Conservation (phyloP, 2,888 invertebrate species). For the Leptinotarsa rubiginosa region DNA sequence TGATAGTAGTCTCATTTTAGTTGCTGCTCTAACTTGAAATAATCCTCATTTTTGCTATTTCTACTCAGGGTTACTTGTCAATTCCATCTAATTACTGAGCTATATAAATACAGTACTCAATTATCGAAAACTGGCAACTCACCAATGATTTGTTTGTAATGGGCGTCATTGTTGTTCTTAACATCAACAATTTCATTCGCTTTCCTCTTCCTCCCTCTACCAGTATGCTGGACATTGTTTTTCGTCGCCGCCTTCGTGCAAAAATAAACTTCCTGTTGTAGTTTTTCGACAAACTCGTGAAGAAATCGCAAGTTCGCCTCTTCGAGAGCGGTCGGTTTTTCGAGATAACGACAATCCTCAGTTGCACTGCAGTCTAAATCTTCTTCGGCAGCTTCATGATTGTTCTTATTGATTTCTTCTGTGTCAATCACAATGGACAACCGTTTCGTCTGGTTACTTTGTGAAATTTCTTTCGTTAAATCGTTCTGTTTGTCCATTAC, state of each 20-base stretch:
- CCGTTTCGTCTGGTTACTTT: background rate
- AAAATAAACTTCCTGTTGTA: constrained; percentile 44
- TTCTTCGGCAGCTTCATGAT: background rate
- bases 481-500: no score
- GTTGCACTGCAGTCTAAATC: background rate
- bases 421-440: background rate
- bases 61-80: background rate
- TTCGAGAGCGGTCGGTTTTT: constrained; percentile 33
- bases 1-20: no score
- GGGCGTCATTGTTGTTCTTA: constrained; percentile 44
- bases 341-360: constrained; percentile 44
- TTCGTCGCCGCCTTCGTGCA: constrained; percentile 28
- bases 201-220: constrained; percentile 42
- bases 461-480: background rate
- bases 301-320: constrained; percentile 43
- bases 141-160: constrained; percentile 41
- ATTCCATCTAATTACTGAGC: background rate
- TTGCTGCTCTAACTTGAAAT: no score
- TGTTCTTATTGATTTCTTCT: background rate
- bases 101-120: no score
- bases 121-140: constrained; percentile 11
- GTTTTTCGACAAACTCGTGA: constrained; percentile 37
- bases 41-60: no score
- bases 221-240: constrained; percentile 33
- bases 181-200: constrained; percentile 38